A percentile compares a stretch with the other conserved stretches of the same genome.
Conservation (phyloP, 2,113 vertebrate species). For the Oenanthe oenanthe region DNA sequence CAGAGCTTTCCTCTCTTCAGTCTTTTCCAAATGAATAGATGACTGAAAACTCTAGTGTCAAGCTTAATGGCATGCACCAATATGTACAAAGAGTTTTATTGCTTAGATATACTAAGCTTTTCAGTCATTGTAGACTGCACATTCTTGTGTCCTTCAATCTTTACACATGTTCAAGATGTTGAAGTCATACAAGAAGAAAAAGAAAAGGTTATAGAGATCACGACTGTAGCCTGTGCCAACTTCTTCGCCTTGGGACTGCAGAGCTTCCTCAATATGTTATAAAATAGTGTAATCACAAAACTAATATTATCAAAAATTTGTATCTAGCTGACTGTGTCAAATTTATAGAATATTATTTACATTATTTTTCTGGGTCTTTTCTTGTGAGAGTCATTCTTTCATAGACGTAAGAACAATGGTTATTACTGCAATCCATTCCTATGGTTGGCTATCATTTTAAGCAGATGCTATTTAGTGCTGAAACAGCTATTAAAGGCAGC, state of each 20-base stretch:
- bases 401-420: not conserved
- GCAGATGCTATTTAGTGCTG: slow-evolving; percentile 44
- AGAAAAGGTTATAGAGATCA: not conserved
- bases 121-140: not conserved
- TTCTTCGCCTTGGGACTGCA: not conserved
- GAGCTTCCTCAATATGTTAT: not conserved
- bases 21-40: not conserved
- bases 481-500: slow-evolving; percentile 40
- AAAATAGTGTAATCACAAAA: not conserved
- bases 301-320: not conserved
- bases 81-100: not conserved
- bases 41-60: not conserved
- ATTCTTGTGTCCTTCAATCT: not conserved
- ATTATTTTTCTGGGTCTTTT: not conserved
- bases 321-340: not conserved
- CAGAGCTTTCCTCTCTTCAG: not conserved
- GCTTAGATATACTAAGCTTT: not conserved
- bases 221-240: rapidly evolving
- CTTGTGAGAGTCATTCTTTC: not conserved
- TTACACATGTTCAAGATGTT: not conserved
- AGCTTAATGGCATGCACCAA: not conserved
- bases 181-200: not conserved
- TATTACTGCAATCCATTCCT: slow-evolving; percentile 34
- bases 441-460: slow-evolving; percentile 41
- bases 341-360: not conserved